phyloP scores from a whole-genome alignment of 2,797 vertebrate species.

The Sebastes kiyomatsui region DNA sequence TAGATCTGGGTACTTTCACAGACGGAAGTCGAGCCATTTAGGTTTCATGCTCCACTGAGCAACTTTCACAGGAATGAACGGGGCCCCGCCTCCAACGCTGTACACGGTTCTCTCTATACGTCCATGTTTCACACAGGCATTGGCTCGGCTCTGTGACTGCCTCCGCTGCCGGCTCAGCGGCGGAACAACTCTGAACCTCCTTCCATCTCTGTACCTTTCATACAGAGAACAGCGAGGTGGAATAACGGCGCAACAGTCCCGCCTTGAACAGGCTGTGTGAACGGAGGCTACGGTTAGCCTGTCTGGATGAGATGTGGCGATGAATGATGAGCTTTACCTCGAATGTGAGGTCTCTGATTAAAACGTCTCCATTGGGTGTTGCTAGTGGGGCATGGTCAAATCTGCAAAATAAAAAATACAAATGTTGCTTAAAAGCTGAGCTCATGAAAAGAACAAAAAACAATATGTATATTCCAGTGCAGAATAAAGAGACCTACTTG shows the following conservation, averaged over 20 bases:
- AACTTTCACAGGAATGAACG: no score
- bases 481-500: constrained; percentile 82
- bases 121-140: no score
- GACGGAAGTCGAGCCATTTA: no score
- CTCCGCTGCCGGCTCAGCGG: background rate
- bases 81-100: no score
- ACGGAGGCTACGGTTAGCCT: background rate
- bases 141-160: no score
- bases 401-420: constrained; percentile 68
- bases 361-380: constrained; percentile 95
- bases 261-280: background rate
- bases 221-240: background rate
- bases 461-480: background rate
- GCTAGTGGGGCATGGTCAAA: constrained; percentile 94
- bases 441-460: background rate
- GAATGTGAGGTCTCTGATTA: constrained; percentile 93
- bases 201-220: background rate
- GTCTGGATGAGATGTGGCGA: background rate
- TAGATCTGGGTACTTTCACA: no score
- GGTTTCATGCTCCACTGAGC: no score
- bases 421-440: background rate
- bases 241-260: background rate
- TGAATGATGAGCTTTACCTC: constrained; percentile 82
- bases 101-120: no score
- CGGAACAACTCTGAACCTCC: background rate